Evolutionary conservation across 2,113 vertebrate species (phyloP), one percentile per base, ranked within the genome.

Genomic region (Pionites leucogaster): DNA sequence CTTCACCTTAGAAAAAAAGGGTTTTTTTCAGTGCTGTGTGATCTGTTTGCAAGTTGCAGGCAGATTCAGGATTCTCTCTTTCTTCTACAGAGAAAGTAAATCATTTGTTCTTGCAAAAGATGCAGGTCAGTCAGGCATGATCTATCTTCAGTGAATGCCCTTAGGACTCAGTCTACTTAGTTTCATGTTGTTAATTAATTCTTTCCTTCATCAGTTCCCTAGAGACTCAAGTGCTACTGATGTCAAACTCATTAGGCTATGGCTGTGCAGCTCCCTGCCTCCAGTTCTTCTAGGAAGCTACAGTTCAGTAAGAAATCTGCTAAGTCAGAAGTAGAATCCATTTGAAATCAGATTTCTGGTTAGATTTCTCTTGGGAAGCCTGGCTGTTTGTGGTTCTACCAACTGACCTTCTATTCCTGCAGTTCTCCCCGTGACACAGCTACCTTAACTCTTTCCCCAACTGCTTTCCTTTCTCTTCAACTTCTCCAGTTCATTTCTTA

Each of bases 141-240:
- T 80, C 65, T 60, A 87, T 76, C 64, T 89, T 96, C 69, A 95
- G 70, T 4, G 31, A 85, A 95, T 62, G 47, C 84, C 46, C 37
- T 2, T 0, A 94, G 77, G 81, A 62, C 69, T 46, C 55, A 37
- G 44, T 62, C 69, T 95, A 84, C 81, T 91, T 93, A 76, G 84
- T 71, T 86, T 89, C 86, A 62, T 13, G 41, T 35, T 92, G 62
- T 87, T 97, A 91, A 92, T 96, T 89, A 95, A 94, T 95, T 95
- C 13, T 89, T 93, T 60, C 42, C 52, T 79, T 91, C 35, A 52
- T 31, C 75, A 92, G 76, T 71, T 85, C 83, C 79, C 93, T 44
- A 11, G 65, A 84, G 74, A n/a, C 44, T 89, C 3, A 0, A 39
- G 44, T 14, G 10, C 42, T 79, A 82, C 91, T 65, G 37, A 70